Conservation (phyloP, 2,113 vertebrate species). For the Lagopus leucura region DNA sequence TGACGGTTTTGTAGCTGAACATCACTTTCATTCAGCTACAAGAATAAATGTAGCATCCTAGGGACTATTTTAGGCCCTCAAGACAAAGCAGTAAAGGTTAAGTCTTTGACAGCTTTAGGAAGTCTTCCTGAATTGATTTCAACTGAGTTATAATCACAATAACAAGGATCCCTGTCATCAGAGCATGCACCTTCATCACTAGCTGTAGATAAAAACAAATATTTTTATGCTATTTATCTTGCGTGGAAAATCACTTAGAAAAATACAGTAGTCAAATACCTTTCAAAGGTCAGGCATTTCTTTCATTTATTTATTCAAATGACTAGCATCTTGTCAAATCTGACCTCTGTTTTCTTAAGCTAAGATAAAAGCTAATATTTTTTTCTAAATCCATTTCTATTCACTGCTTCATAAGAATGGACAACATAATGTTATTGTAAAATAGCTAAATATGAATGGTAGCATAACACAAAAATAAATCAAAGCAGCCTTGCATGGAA, state of each 20-base stretch:
- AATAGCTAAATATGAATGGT: background rate
- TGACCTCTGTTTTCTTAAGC: background rate
- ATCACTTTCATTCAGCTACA: background rate
- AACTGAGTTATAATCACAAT: background rate
- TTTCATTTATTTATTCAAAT: background rate
- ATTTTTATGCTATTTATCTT: background rate
- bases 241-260: background rate
- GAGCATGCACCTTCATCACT: background rate
- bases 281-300: background rate
- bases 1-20: background rate
- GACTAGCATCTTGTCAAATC: background rate
- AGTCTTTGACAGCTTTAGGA: background rate
- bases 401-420: background rate
- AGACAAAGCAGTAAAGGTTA: background rate
- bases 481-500: background rate
- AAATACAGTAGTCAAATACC: background rate
- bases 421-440: background rate
- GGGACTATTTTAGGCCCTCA: background rate
- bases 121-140: background rate
- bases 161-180: fast-evolving
- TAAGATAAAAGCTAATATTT: background rate
- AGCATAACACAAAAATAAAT: background rate
- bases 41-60: background rate
- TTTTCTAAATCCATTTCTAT: background rate
- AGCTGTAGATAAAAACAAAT: background rate